A percentile compares a stretch with the other conserved stretches of the same genome.
Evolutionary conservation across 2,797 vertebrate genomes (phyloP).

Genomic region (Tinamus major): DNA sequence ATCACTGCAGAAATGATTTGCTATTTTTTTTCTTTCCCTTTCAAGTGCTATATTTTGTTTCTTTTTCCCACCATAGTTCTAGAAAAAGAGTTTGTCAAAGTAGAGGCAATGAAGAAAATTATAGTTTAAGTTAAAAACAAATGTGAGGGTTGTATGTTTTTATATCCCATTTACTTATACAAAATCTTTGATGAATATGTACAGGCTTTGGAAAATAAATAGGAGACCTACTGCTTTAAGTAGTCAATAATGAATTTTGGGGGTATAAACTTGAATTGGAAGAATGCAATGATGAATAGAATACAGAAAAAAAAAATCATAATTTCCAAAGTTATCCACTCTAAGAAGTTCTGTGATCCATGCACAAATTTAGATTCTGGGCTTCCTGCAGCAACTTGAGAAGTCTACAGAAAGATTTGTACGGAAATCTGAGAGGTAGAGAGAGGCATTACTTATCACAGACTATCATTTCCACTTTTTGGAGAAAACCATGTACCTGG

Average conservation of each 20-base stretch:
- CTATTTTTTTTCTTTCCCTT: background rate
- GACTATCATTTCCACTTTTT: background rate
- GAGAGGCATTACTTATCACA: background rate
- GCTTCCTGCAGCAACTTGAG: background rate
- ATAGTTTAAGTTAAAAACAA: background rate
- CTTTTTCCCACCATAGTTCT: background rate
- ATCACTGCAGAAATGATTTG: conserved; percentile 9
- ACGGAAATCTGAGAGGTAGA: background rate
- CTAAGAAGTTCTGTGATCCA: background rate
- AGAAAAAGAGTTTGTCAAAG: background rate
- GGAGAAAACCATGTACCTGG: background rate
- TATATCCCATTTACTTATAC: background rate
- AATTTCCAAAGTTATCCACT: background rate
- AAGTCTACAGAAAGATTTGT: background rate
- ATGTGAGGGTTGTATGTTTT: background rate
- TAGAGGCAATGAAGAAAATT: background rate
- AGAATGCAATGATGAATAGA: background rate
- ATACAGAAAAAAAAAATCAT: background rate
- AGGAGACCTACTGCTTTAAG: background rate
- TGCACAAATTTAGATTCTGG: background rate
- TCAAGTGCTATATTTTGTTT: background rate
- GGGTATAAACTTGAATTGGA: background rate
- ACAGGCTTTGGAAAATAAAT: background rate
- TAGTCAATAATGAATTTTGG: background rate
- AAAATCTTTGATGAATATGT: background rate